Conservation (phyloP, 2,888 invertebrate genomes). For the Drosophila neonasuta region DNA sequence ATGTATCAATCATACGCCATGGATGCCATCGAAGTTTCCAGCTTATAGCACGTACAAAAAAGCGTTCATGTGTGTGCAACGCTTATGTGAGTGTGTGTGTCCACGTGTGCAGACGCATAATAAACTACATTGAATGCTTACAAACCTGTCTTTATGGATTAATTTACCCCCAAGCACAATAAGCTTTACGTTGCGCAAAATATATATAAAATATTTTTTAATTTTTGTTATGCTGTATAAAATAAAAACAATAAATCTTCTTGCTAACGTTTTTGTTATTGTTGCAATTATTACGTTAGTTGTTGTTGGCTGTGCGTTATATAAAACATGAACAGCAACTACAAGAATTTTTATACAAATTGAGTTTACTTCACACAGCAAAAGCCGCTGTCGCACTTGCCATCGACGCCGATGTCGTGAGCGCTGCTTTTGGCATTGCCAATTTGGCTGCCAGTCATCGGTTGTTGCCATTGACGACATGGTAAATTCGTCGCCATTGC, state of each 20-base stretch:
- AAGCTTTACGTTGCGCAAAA: constrained; percentile 45
- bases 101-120: constrained; percentile 43
- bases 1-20: constrained; percentile 70
- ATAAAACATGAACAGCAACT: constrained; percentile 70
- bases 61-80: background rate
- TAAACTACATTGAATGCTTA: constrained; percentile 68
- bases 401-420: constrained; percentile 23
- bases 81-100: background rate
- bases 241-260: constrained; percentile 56
- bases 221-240: constrained; percentile 28
- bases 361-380: constrained; percentile 60
- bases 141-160: constrained; percentile 61
- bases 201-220: constrained; percentile 31
- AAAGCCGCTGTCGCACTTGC: constrained; percentile 33
- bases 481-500: constrained; percentile 74
- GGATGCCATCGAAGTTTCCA: constrained; percentile 37
- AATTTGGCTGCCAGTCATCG: constrained; percentile 75
- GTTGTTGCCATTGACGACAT: constrained; percentile 71
- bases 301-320: constrained; percentile 31
- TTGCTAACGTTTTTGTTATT: constrained; percentile 25
- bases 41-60: constrained; percentile 27
- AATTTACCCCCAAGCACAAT: constrained; percentile 54
- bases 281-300: constrained; percentile 26
- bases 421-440: constrained; percentile 70
- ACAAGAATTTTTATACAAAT: constrained; percentile 75